Percentiles rank a stretch among this genome's conserved stretches.
Evolutionary conservation across 2,113 vertebrate species (phyloP).

Genomic region (Calypte anna): DNA sequence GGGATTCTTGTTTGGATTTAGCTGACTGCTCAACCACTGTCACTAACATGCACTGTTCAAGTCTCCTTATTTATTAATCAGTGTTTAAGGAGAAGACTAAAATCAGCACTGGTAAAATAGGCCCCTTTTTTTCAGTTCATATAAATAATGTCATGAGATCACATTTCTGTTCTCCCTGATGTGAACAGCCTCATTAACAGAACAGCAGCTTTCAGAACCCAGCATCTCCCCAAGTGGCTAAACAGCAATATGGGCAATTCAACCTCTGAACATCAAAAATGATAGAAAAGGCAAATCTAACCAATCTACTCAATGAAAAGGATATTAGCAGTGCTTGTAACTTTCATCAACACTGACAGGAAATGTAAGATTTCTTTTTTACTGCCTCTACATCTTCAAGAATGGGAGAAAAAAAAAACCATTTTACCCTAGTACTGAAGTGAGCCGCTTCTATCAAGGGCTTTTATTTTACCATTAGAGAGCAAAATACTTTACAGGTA

Average conservation of each 20-base stretch:
- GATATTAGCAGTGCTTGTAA: background rate
- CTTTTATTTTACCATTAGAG: conserved; percentile 16
- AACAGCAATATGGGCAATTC: background rate
- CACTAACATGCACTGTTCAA: background rate
- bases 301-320: conserved; percentile 9
- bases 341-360: background rate
- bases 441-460: background rate
- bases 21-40: background rate
- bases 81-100: background rate
- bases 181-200: conserved; percentile 9
- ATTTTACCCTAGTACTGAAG: background rate
- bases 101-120: background rate
- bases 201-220: conserved; percentile 31
- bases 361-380: background rate
- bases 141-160: background rate
- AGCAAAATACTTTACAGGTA: conserved; percentile 40
- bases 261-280: background rate
- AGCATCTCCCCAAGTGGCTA: conserved; percentile 12
- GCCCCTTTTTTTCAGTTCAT: conserved; percentile 29
- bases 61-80: conserved; percentile 35
- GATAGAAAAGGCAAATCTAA: background rate
- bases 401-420: background rate
- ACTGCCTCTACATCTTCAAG: background rate
- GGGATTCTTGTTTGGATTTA: background rate
- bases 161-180: background rate